These are phyloP conservation scores for Aporophyla lueneburgensis DNA, from an alignment of 2,888 invertebrate genomes.

Conservation along the genomic window DNA sequence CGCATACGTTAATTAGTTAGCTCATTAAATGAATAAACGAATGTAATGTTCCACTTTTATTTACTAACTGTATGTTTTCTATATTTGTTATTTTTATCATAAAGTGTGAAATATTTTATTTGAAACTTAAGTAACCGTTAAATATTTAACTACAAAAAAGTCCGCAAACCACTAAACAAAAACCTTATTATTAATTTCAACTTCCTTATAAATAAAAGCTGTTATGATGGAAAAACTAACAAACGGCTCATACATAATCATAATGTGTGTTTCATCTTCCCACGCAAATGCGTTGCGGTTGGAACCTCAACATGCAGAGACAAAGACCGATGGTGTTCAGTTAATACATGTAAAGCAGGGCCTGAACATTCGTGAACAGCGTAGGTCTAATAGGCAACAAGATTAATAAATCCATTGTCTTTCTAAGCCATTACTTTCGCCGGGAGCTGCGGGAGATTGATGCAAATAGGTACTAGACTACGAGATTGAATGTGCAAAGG, in stretches of 20 bases:
- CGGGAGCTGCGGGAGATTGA: slow-evolving; percentile 52
- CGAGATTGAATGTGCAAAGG: slow-evolving; percentile 25
- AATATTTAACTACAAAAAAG: neutral
- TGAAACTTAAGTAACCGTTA: neutral
- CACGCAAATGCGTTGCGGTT: slow-evolving; percentile 70
- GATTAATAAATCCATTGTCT: slow-evolving; percentile 59
- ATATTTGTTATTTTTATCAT: neutral
- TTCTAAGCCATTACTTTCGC: slow-evolving; percentile 46
- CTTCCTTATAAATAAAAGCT: slow-evolving; percentile 71
- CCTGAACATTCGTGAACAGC: slow-evolving; percentile 35
- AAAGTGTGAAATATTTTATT: neutral
- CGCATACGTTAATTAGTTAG: neutral
- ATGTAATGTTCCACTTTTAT: slow-evolving; percentile 6
- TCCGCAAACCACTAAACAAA: slow-evolving; percentile 20
- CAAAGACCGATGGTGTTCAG: slow-evolving; percentile 58
- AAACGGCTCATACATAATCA: slow-evolving; percentile 72
- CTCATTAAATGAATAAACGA: slow-evolving; percentile 22
- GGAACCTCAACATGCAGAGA: slow-evolving; percentile 37
- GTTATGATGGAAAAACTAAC: slow-evolving; percentile 67
- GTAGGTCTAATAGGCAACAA: slow-evolving; percentile 32
- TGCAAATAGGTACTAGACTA: slow-evolving; percentile 51
- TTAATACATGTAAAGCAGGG: slow-evolving; percentile 46
- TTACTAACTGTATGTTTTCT: neutral
- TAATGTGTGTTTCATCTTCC: slow-evolving; percentile 72
- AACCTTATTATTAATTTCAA: slow-evolving; percentile 41